Conservation (phyloP, 2,113 vertebrate genomes). For the Entosphenus tridentatus region DNA sequence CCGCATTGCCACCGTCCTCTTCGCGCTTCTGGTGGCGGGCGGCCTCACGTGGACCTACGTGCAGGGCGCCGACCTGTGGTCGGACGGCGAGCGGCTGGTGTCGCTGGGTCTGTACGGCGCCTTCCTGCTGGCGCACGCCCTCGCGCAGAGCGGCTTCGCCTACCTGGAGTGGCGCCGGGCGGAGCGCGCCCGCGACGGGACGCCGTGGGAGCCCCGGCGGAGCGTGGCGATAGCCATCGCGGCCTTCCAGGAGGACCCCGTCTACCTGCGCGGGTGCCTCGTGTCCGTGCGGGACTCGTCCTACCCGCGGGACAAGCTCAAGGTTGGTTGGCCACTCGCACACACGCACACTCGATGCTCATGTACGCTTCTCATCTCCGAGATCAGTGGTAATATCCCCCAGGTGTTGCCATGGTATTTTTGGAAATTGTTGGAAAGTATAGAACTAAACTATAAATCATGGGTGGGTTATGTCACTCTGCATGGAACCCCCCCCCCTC, state of each 20-base stretch:
- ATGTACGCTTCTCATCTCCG: too few relatives aligned
- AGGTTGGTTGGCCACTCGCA: slow-evolving; percentile 13
- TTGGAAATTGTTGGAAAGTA: too few relatives aligned
- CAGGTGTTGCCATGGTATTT: too few relatives aligned
- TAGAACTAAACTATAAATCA: too few relatives aligned
- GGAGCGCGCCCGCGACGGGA: slow-evolving; percentile 11
- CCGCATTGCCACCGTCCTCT: slow-evolving; percentile 28
- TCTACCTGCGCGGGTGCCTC: slow-evolving; percentile 49
- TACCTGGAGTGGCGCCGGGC: slow-evolving; percentile 37
- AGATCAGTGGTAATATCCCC: too few relatives aligned
- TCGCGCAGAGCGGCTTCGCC: slow-evolving; percentile 51
- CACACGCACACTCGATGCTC: too few relatives aligned
- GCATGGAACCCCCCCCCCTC: too few relatives aligned
- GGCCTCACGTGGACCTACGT: slow-evolving; percentile 50
- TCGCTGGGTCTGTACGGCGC: slow-evolving; percentile 59
- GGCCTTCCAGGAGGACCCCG: slow-evolving; percentile 50
- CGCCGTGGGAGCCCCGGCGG: slow-evolving; percentile 24
- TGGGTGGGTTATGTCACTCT: too few relatives aligned
- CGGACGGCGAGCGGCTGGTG: slow-evolving; percentile 30
- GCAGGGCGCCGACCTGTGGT: slow-evolving; percentile 27
- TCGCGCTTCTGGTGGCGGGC: slow-evolving; percentile 36
- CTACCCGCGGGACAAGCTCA: slow-evolving; percentile 38
- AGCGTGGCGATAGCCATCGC: slow-evolving; percentile 56
- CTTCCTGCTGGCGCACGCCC: slow-evolving; percentile 37
- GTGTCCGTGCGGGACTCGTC: slow-evolving; percentile 29